phyloP scores from a whole-genome alignment of 2,797 vertebrate species.

The Sciurus vulgaris region DNA sequence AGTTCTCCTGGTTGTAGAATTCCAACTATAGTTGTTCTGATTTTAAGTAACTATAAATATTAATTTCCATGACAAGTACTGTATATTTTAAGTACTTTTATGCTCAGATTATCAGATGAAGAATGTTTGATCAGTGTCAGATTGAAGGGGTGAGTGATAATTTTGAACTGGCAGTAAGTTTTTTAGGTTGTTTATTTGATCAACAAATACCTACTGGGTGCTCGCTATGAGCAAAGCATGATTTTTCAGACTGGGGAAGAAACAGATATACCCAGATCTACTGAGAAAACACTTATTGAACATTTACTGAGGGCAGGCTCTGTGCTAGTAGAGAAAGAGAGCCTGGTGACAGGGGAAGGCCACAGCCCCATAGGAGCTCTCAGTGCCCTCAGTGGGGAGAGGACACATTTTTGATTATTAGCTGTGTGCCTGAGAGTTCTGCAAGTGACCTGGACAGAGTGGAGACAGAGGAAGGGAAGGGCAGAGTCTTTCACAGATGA shows the following conservation, averaged over 20 bases:
- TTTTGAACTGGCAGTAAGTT: neutral
- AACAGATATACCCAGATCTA: neutral
- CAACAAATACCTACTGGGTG: neutral
- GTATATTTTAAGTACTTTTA: neutral
- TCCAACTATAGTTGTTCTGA: neutral
- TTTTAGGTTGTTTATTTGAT: neutral
- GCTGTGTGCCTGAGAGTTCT: neutral
- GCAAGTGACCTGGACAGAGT: neutral
- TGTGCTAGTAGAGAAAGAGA: neutral
- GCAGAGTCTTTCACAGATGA: neutral
- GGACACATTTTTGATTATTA: neutral
- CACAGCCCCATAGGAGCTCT: neutral
- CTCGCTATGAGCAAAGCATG: neutral
- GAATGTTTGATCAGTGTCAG: neutral
- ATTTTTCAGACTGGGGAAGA: neutral
- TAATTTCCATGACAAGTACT: neutral
- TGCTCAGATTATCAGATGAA: neutral
- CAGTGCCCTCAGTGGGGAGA: neutral
- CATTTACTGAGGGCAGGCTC: neutral
- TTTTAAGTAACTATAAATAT: conserved; percentile 30
- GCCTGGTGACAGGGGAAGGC: neutral
- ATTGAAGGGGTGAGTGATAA: neutral
- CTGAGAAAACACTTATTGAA: neutral
- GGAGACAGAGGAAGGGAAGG: neutral
- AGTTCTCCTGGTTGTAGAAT: neutral